Evolutionary conservation across 1,140 invertebrate species (phyloP), one percentile per base, ranked within the genome.

Genomic region (Orchesella cincta): DNA sequence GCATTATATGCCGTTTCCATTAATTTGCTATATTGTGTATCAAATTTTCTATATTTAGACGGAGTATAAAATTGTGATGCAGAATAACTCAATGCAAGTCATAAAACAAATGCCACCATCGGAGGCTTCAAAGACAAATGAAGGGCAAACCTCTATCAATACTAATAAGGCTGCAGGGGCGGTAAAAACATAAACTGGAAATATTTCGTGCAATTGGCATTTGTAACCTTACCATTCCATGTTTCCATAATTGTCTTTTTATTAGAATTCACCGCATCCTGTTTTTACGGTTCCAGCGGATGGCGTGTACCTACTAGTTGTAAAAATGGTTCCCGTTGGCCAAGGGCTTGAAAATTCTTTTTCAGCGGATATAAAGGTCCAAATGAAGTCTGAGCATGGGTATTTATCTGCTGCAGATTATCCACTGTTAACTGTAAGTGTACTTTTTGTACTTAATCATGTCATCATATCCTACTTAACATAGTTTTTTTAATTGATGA

Each of bases 321-420:
- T 88, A 28, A 78, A 83, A 33, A 84, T 87, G 34, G 71, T 77
- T 78, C 54, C 80, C 39, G 67, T 76, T 67, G 8, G n/a, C 23
- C 26, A 36, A n/a, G 57, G 28, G 8, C 26, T 33, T 33, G 5
- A 79, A 23, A 62, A 29, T 26, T 72, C 82, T 3, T 89, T 88
- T 82, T 85, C 82, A 72, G 87, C 89, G 14, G 82, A 84, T 46
- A 87, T 91, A 12, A 86, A 90, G 57, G 86, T 92, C 74, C 88
- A 90, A 84, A 91, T 93, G 87, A 86, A 88, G 81, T 89, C 88
- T 33, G 84, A 87, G 20, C 86, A 91, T 85, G 92, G 92, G 2
- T 93, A 91, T 84, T 86, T 93, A 35, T 93, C 92, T 35, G 92
- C 92, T 31, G 88, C 88, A 12, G 92, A 93, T 83, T 92, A 89